Percentiles rank a stretch among this genome's conserved stretches.
These are phyloP conservation scores for Polyergus mexicanus DNA, from an alignment of 1,140 invertebrate genomes.

Conservation along the genomic window DNA sequence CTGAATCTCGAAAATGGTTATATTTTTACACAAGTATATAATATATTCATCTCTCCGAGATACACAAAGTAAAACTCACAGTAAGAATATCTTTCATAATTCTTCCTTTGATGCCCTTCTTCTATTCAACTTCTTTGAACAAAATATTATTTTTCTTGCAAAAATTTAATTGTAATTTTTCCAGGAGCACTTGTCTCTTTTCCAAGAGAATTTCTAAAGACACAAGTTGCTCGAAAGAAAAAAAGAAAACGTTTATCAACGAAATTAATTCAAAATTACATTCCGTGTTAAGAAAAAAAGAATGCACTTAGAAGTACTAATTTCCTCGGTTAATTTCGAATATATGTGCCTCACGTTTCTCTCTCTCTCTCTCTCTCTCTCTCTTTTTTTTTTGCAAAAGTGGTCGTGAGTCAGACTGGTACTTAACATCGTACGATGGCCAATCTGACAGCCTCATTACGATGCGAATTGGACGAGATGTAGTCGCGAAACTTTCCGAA, in stretches of 20 bases:
- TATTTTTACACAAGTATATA: not conserved
- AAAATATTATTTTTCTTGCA: not conserved
- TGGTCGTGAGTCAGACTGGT: constrained; percentile 17
- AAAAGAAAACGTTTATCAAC: not conserved
- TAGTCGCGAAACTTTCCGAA: constrained; percentile 52
- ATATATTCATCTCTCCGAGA: not conserved
- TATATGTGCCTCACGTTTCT: not conserved
- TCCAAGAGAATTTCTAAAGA: not conserved
- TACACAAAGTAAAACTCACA: not conserved
- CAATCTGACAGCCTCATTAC: constrained; percentile 59
- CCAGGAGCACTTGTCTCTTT: not conserved
- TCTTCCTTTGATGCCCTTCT: not conserved
- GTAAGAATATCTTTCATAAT: not conserved
- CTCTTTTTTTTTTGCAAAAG: not conserved
- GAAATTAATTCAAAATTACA: not conserved
- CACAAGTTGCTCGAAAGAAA: not conserved
- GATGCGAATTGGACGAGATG: constrained; percentile 60
- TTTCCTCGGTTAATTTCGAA: constrained; percentile 15
- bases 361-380: no score
- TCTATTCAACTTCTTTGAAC: not conserved
- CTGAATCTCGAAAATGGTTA: not conserved
- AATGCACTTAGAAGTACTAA: not conserved
- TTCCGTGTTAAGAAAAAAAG: not conserved
- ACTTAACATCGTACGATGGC: constrained; percentile 53
- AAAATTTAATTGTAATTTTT: constrained; percentile 14